phyloP scores from a whole-genome alignment of 2,888 invertebrate species.

The Laothoe populi region DNA sequence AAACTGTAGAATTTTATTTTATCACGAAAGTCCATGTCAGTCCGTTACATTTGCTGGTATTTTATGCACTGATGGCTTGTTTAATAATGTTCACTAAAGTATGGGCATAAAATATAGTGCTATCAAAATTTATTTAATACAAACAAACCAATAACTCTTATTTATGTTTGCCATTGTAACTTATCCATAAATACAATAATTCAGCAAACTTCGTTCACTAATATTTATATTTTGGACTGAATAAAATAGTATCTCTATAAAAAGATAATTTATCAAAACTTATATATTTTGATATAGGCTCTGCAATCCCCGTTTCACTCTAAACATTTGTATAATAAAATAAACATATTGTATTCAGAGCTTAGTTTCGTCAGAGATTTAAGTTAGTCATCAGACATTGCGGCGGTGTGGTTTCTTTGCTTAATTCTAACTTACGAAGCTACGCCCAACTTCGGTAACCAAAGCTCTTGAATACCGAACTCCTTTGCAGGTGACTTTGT shows the following conservation, averaged over 20 bases:
- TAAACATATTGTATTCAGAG: slow-evolving; percentile 9
- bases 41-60: neutral
- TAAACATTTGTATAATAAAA: neutral
- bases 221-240: neutral
- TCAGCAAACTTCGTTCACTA: no score
- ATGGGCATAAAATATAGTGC: neutral
- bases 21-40: neutral
- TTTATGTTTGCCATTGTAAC: neutral
- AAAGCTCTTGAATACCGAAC: slow-evolving; percentile 70
- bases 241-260: neutral
- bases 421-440: slow-evolving; percentile 71
- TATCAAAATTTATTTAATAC: neutral
- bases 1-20: neutral
- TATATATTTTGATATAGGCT: neutral
- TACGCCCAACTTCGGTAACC: slow-evolving; percentile 75
- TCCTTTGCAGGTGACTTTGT: slow-evolving; percentile 76
- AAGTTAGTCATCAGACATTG: slow-evolving; percentile 74
- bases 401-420: slow-evolving; percentile 78
- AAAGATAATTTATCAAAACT: neutral
- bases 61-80: neutral
- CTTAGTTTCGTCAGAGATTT: slow-evolving; percentile 60
- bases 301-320: neutral
- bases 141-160: neutral
- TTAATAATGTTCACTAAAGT: neutral
- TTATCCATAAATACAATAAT: neutral